Conservation (phyloP, 2,113 vertebrate genomes). For the Blennius ocellaris region DNA sequence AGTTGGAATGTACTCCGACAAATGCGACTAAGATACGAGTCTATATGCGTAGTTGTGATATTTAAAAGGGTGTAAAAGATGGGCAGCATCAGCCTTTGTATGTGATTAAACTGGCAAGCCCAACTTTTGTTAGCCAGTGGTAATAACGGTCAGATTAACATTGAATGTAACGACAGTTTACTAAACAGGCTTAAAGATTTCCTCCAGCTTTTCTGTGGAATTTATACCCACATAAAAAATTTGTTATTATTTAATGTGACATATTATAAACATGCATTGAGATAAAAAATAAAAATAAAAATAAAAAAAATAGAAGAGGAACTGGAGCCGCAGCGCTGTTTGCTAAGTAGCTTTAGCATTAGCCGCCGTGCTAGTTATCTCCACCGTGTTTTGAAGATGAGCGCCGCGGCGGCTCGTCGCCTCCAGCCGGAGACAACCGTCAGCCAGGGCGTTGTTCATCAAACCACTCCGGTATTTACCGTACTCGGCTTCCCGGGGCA, state of each 20-base stretch:
- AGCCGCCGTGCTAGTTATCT: slow-evolving; percentile 68
- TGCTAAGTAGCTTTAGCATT: slow-evolving; percentile 71
- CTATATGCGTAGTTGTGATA: slow-evolving; percentile 3
- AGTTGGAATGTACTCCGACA: slow-evolving; percentile 44
- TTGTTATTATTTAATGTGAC: no score
- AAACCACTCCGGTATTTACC: background rate
- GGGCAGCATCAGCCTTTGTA: background rate
- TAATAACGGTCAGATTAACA: slow-evolving; percentile 33
- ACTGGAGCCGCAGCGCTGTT: slow-evolving; percentile 24
- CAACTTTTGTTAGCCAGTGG: slow-evolving; percentile 58
- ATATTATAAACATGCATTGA: no score
- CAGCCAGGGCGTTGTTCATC: slow-evolving; percentile 61
- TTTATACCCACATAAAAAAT: no score
- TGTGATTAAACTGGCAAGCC: slow-evolving; percentile 25
- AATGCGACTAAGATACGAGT: slow-evolving; percentile 38
- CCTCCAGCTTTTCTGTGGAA: background rate
- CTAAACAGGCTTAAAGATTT: background rate
- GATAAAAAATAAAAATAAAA: background rate
- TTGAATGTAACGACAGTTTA: slow-evolving; percentile 1
- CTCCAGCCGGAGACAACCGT: slow-evolving; percentile 14
- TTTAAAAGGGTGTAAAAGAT: slow-evolving; percentile 2
- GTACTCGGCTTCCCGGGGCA: no score
- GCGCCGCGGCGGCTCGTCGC: slow-evolving; percentile 35
- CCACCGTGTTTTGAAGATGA: slow-evolving; percentile 63
- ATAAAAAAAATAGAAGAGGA: slow-evolving; percentile 34